phyloP scores from a whole-genome alignment of 2,113 vertebrate species.

The Neotoma lepida region DNA sequence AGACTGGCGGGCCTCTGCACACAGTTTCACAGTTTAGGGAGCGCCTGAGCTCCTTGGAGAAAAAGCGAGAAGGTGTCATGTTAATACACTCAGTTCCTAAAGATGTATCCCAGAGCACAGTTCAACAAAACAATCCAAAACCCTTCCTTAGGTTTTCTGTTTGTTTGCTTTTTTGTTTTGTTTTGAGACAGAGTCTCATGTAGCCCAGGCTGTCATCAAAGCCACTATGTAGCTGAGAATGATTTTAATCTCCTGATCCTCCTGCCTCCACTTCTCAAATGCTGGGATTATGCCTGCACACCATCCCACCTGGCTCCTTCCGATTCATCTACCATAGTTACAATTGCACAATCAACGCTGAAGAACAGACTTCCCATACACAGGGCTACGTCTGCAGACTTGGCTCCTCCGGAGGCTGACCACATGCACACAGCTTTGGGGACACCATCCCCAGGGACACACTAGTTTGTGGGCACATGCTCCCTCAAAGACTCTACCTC shows the following conservation, averaged over 20 bases:
- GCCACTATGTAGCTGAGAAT: background rate
- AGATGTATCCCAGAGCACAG: background rate
- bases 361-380: background rate
- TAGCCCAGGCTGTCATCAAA: background rate
- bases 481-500: background rate
- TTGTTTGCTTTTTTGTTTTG: background rate
- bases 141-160: background rate
- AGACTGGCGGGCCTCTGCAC: background rate
- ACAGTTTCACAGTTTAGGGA: conserved; percentile 72
- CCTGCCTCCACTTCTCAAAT: background rate
- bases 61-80: conserved; percentile 69
- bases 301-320: background rate
- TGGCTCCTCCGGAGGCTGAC: background rate
- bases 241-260: background rate
- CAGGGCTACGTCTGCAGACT: background rate
- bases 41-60: conserved; percentile 68
- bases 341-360: background rate
- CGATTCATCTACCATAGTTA: background rate
- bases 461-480: background rate
- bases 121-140: background rate
- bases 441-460: background rate
- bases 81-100: conserved; percentile 61
- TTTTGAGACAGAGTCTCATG: background rate
- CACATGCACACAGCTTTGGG: background rate
- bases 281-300: no score